Conservation (phyloP, 35 echinoderm and acorn worm genomes). For the Heliocidaris erythrogramma region DNA sequence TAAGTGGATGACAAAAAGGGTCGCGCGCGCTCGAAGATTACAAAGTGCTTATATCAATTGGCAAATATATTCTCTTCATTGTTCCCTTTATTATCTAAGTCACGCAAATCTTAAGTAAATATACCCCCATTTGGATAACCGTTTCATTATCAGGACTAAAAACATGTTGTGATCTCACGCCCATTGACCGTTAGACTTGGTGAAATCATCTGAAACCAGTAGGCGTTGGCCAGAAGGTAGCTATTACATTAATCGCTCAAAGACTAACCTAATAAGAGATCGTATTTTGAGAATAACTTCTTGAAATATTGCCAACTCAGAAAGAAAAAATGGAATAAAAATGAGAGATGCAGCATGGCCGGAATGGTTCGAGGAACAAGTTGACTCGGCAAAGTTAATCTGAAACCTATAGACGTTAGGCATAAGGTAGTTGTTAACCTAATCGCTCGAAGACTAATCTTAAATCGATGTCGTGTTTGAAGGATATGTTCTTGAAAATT, state of each 20-base stretch:
- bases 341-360: too few relatives aligned
- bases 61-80: not conserved
- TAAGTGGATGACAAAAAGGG: not conserved
- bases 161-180: not conserved
- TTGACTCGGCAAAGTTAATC: too few relatives aligned
- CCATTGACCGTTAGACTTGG: not conserved
- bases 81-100: not conserved
- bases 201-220: not conserved
- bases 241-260: not conserved
- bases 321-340: too few relatives aligned
- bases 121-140: not conserved
- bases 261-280: not conserved
- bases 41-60: not conserved
- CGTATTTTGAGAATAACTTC: not conserved
- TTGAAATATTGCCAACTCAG: not conserved
- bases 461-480: too few relatives aligned
- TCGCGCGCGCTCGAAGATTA: not conserved
- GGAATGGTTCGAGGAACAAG: too few relatives aligned
- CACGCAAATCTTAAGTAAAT: slow-evolving; percentile 2
- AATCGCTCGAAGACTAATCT: too few relatives aligned
- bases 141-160: not conserved
- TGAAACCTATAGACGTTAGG: not conserved
- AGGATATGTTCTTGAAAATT: too few relatives aligned
- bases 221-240: not conserved
- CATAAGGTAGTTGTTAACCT: not conserved